These are phyloP conservation scores for Cebuella pygmaea DNA, from an alignment of 2,797 vertebrate genomes.

Conservation along the genomic window DNA sequence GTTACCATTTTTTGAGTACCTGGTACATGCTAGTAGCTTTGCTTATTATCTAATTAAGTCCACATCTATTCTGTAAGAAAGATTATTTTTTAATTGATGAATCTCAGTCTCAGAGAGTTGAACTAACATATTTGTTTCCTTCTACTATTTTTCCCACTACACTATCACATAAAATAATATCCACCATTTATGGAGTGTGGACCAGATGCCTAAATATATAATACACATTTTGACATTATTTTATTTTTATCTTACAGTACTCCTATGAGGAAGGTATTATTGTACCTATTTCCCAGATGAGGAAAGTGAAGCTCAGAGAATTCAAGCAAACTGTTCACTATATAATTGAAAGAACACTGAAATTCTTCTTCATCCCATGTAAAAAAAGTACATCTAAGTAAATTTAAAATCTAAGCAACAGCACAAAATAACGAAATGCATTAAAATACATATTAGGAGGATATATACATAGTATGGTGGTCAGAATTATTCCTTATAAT, in stretches of 20 bases:
- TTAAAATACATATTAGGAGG: neutral
- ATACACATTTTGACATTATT: neutral
- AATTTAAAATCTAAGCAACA: neutral
- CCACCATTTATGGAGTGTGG: neutral
- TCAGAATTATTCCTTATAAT: neutral
- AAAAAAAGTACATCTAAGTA: neutral
- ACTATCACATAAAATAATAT: neutral
- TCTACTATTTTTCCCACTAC: neutral
- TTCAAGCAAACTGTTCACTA: neutral
- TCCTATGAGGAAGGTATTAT: neutral
- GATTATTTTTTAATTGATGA: neutral
- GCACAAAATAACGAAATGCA: conserved; percentile 19
- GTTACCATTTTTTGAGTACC: neutral
- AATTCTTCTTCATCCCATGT: neutral
- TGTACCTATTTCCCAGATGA: neutral
- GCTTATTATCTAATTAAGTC: conserved; percentile 10
- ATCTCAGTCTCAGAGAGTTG: neutral
- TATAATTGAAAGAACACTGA: neutral
- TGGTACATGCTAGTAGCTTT: neutral
- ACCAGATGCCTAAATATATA: neutral
- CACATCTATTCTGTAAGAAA: neutral
- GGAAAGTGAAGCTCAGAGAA: neutral
- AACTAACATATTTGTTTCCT: neutral
- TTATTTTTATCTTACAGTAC: conserved; percentile 7
- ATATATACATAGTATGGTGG: neutral